Percentiles rank a stretch among this genome's conserved stretches.
These are phyloP conservation scores for Sepioteuthis lessoniana DNA, from an alignment of 2,888 invertebrate species.

Conservation along the genomic window DNA sequence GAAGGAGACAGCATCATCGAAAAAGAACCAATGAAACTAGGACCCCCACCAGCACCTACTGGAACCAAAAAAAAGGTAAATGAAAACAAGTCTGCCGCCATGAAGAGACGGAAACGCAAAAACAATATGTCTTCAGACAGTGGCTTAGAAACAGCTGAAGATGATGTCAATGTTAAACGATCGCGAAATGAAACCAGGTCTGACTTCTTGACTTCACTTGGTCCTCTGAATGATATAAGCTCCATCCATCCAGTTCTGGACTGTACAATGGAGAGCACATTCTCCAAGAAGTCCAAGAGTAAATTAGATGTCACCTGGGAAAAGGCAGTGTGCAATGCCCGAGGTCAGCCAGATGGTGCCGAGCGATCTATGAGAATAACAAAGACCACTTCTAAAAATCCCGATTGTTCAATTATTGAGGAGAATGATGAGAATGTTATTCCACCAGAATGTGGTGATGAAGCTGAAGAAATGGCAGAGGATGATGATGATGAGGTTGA, in stretches of 20 bases:
- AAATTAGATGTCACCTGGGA: conserved; percentile 66
- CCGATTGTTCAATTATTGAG: conserved; percentile 41
- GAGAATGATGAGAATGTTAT: conserved; percentile 47
- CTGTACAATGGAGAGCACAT: conserved; percentile 60
- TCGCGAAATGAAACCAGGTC: background rate
- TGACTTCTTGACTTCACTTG: conserved; percentile 55
- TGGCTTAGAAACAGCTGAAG: conserved; percentile 15
- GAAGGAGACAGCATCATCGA: conserved; percentile 65
- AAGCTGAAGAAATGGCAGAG: conserved; percentile 46
- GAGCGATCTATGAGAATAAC: conserved; percentile 55
- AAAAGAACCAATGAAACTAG: conserved; percentile 56
- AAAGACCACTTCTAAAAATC: conserved; percentile 47
- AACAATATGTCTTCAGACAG: conserved; percentile 40
- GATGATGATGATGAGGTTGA: conserved; percentile 49
- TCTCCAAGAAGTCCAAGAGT: conserved; percentile 53
- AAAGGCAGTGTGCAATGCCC: conserved; percentile 66
- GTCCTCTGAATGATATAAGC: conserved; percentile 68
- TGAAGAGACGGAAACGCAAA: conserved; percentile 44
- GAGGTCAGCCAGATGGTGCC: conserved; percentile 71
- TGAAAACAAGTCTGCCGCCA: conserved; percentile 49
- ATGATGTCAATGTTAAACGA: conserved; percentile 34
- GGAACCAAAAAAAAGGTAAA: conserved; percentile 49
- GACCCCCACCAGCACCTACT: conserved; percentile 23
- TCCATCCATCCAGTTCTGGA: conserved; percentile 64
- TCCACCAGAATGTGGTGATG: conserved; percentile 21